A percentile compares a stretch with the other conserved stretches of the same genome.
Conservation (phyloP, 2,888 invertebrate species). For the Girardia tigrina region DNA sequence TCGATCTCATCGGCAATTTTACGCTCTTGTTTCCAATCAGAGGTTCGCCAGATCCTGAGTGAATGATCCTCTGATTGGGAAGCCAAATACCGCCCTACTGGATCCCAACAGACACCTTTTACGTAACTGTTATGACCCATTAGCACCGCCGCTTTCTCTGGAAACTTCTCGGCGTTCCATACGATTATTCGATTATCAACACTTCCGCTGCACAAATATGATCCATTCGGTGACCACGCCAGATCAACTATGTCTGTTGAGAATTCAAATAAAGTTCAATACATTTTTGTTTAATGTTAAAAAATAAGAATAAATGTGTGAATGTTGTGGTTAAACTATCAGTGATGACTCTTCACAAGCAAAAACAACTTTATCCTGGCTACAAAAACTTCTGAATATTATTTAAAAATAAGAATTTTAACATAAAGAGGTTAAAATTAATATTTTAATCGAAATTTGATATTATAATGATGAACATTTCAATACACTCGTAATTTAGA, state of each 20-base stretch:
- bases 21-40: conserved; percentile 78
- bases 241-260: conserved; percentile 72
- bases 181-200: conserved; percentile 92
- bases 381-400: no score
- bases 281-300: no score
- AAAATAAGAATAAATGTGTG: no score
- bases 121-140: conserved; percentile 77
- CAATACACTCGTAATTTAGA: no score
- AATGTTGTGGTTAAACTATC: no score
- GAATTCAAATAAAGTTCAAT: background rate
- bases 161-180: conserved; percentile 60
- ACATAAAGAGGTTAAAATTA: no score
- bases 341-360: no score
- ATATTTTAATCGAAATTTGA: no score
- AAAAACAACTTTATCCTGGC: no score
- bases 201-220: conserved; percentile 84
- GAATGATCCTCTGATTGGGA: conserved; percentile 73
- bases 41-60: conserved; percentile 80
- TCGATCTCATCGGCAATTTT: conserved; percentile 79
- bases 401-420: no score
- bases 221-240: conserved; percentile 85
- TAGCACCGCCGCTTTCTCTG: conserved; percentile 56
- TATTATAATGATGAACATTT: no score
- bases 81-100: conserved; percentile 80
- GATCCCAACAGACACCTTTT: conserved; percentile 96